These are phyloP conservation scores for Paralichthys olivaceus DNA, from an alignment of 2,113 vertebrate species.

Conservation along the genomic window DNA sequence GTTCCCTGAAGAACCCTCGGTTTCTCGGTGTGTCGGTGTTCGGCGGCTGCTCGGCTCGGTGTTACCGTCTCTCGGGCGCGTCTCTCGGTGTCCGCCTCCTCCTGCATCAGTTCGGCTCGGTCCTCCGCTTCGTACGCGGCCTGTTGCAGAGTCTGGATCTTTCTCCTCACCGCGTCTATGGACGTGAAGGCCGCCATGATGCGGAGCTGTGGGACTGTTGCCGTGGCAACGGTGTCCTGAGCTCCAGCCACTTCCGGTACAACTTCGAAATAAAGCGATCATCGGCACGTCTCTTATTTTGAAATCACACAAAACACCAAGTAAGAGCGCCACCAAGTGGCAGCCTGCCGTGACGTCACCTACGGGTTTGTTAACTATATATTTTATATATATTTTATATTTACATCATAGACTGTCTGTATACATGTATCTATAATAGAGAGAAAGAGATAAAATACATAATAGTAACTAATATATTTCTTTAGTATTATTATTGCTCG, in stretches of 20 bases:
- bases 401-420: too few species aligned
- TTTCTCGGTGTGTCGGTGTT: too few species aligned
- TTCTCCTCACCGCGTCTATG: conserved; percentile 86
- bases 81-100: conserved; percentile 83
- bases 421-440: too few species aligned
- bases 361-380: too few species aligned
- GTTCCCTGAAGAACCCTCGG: background rate
- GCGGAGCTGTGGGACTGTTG: conserved; percentile 28
- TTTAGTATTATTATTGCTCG: too few species aligned
- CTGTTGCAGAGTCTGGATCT: conserved; percentile 88
- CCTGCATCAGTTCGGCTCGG: conserved; percentile 82
- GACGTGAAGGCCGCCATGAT: conserved; percentile 71
- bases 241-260: conserved; percentile 17
- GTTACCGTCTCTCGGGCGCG: conserved; percentile 85
- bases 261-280: conserved; percentile 40
- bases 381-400: too few species aligned
- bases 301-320: background rate
- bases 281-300: background rate
- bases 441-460: too few species aligned
- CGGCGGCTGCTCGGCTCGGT: background rate
- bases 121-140: conserved; percentile 86
- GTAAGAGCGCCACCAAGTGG: background rate
- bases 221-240: conserved; percentile 41
- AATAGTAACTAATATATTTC: too few species aligned
- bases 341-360: too few species aligned